Evolutionary conservation across 2,888 invertebrate genomes (phyloP).

Genomic region (Bombyx huttoni): DNA sequence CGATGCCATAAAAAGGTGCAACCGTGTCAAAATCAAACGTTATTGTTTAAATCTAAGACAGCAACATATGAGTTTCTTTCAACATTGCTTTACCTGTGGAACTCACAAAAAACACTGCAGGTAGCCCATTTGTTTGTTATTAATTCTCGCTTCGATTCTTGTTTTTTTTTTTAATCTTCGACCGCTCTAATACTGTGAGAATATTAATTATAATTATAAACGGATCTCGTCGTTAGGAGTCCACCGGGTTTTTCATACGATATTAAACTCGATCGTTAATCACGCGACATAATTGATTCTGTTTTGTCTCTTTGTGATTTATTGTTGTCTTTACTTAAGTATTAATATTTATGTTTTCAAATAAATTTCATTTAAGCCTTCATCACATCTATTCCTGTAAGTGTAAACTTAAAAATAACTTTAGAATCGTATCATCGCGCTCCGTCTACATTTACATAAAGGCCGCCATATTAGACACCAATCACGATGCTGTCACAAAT

Average conservation of each 20-base stretch:
- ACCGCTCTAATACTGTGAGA: constrained; percentile 69
- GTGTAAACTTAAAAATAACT: no score
- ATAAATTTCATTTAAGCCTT: no score
- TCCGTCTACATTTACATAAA: not conserved
- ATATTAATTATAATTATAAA: constrained; percentile 73
- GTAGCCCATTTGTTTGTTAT: constrained; percentile 74
- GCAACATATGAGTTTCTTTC: constrained; percentile 62
- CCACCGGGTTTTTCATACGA: constrained; percentile 55
- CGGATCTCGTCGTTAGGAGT: constrained; percentile 57
- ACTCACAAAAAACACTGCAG: constrained; percentile 68
- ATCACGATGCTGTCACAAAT: not conserved
- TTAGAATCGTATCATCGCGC: no score
- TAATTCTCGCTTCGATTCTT: constrained; percentile 69
- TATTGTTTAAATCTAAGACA: constrained; percentile 67
- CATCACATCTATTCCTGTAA: no score
- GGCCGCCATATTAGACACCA: not conserved
- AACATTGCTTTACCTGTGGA: constrained; percentile 65
- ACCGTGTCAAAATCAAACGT: constrained; percentile 62
- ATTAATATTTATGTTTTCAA: no score
- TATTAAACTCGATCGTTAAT: constrained; percentile 69
- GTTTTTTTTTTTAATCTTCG: constrained; percentile 48
- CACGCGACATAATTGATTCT: constrained; percentile 67
- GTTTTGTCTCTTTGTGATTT: constrained; percentile 46
- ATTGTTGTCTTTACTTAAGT: constrained; percentile 19
- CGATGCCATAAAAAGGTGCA: constrained; percentile 53